These are phyloP conservation scores for Stercorarius parasiticus DNA, from an alignment of 2,113 vertebrate species.

Conservation along the genomic window DNA sequence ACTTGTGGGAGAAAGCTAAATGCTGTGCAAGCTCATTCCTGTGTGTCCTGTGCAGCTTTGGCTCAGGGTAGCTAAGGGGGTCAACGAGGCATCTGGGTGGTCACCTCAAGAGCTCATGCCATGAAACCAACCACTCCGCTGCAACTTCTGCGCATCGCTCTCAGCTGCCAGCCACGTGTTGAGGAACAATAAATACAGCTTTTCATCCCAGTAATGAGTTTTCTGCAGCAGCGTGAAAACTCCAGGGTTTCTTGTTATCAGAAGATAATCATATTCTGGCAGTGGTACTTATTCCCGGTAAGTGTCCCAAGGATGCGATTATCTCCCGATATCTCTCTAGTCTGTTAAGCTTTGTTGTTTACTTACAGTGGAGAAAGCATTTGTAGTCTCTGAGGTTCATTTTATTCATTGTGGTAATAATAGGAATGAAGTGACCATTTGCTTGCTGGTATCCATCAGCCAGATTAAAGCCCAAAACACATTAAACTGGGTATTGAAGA, in stretches of 20 bases:
- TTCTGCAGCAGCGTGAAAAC: conserved; percentile 27
- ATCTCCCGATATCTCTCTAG: conserved; percentile 43
- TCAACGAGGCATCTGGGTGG: neutral
- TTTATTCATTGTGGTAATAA: neutral
- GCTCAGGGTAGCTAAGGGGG: neutral
- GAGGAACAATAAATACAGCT: conserved; percentile 18
- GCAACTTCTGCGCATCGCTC: neutral
- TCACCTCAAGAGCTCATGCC: accelerated
- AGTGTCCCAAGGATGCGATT: conserved; percentile 62
- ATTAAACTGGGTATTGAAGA: neutral
- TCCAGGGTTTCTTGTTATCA: conserved; percentile 53
- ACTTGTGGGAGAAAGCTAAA: neutral
- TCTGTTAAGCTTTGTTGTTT: conserved; percentile 24
- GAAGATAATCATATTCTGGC: conserved; percentile 45
- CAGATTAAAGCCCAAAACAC: neutral
- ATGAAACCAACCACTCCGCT: neutral
- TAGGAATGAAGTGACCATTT: conserved; percentile 38
- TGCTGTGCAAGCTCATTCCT: neutral
- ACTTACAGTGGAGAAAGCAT: neutral
- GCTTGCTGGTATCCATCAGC: neutral
- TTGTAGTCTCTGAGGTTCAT: conserved; percentile 30
- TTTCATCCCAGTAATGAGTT: conserved; percentile 22
- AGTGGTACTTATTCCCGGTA: neutral
- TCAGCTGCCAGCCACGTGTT: neutral
- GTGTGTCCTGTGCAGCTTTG: neutral